phyloP scores from a whole-genome alignment of 2,888 invertebrate species.

The Acanthosepion esculentum region DNA sequence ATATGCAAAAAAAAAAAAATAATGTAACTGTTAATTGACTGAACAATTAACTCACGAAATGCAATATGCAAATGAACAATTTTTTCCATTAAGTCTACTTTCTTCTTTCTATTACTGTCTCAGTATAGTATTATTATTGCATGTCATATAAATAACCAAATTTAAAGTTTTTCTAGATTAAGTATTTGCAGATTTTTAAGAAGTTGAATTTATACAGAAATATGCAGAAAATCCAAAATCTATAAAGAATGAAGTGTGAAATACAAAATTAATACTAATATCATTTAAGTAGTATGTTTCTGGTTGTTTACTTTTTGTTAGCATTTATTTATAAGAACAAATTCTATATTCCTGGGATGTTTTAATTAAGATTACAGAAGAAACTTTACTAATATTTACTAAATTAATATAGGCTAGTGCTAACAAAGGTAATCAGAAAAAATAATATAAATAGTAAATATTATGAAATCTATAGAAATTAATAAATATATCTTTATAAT shows the following conservation, averaged over 20 bases:
- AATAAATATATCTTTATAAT: not conserved
- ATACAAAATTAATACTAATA: not conserved
- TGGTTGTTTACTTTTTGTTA: not conserved
- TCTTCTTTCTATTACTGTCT: not conserved
- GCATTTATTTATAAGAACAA: not conserved
- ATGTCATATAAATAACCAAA: not conserved
- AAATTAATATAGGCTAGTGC: not conserved
- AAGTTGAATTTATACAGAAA: not conserved
- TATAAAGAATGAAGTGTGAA: not conserved
- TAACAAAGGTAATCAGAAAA: not conserved
- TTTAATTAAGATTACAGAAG: not conserved
- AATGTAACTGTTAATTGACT: not conserved
- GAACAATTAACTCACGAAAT: not conserved
- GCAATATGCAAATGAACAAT: not conserved
- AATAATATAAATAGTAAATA: not conserved
- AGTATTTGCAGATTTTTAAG: not conserved
- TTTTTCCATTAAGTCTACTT: not conserved
- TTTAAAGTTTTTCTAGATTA: not conserved
- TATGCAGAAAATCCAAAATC: not conserved
- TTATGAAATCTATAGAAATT: not conserved
- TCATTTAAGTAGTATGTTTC: not conserved
- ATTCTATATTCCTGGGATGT: not conserved
- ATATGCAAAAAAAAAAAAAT: not conserved
- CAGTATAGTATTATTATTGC: not conserved
- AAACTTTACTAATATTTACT: not conserved